Evolutionary conservation across 2,888 invertebrate species (phyloP).

Genomic region (Pachydiplax longipennis): DNA sequence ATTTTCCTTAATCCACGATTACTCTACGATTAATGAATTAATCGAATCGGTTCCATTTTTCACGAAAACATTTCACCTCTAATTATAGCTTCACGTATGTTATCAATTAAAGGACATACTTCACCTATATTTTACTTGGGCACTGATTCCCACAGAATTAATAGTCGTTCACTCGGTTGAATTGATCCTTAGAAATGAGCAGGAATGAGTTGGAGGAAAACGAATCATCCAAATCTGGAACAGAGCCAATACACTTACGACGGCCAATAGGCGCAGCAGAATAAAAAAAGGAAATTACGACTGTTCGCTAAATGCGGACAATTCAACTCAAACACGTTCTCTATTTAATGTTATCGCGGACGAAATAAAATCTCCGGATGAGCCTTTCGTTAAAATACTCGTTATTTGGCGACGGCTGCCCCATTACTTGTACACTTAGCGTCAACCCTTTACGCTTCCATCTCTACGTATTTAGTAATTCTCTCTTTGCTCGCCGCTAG

Average conservation of each 20-base stretch:
- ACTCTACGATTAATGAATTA: no score
- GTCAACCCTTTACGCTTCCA: not conserved
- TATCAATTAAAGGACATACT: no score
- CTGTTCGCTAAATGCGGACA: not conserved
- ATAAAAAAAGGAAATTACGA: not conserved
- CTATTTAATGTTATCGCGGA: not conserved
- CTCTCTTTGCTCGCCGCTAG: not conserved
- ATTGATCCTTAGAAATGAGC: not conserved
- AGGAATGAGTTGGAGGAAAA: not conserved
- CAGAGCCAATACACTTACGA: not conserved
- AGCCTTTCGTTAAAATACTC: not conserved
- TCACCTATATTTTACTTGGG: no score
- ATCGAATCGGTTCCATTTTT: no score
- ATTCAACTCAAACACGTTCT: not conserved
- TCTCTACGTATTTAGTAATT: not conserved
- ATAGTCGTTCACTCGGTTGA: no score
- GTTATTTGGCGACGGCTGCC: not conserved
- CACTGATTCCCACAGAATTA: no score
- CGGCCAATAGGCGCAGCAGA: not conserved
- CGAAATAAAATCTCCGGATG: not conserved
- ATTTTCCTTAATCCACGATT: no score
- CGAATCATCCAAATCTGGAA: not conserved
- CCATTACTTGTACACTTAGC: not conserved
- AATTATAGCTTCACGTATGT: no score
- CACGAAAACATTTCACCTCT: no score